Evolutionary conservation across 2,888 invertebrate species (phyloP).

Genomic region (Panorpa germanica): DNA sequence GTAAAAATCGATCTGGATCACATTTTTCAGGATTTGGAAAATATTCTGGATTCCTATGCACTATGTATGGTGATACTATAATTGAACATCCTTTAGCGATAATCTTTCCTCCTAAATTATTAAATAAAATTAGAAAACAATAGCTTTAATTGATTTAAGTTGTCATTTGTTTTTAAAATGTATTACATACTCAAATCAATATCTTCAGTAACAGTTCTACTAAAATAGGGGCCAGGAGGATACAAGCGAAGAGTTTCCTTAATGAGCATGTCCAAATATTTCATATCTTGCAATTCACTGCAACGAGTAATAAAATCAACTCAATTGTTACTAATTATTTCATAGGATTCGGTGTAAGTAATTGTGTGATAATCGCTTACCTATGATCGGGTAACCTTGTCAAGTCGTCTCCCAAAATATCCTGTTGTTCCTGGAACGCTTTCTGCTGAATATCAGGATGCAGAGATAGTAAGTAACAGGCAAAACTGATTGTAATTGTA

Average conservation of each 20-base stretch:
- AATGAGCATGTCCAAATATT: slow-evolving; percentile 12
- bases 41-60: slow-evolving; percentile 10
- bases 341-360: too few relatives aligned
- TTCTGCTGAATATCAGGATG: slow-evolving; percentile 12
- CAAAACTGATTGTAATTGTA: slow-evolving; percentile 12
- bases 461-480: slow-evolving; percentile 10
- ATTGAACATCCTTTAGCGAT: too few relatives aligned
- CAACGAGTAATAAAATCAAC: slow-evolving; percentile 3
- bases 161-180: too few relatives aligned
- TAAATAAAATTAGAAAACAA: too few relatives aligned
- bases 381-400: slow-evolving; percentile 5
- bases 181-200: slow-evolving; percentile 11
- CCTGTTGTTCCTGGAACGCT: slow-evolving; percentile 11
- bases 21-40: slow-evolving; percentile 11
- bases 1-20: slow-evolving; percentile 11
- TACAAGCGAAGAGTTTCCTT: slow-evolving; percentile 12
- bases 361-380: too few relatives aligned
- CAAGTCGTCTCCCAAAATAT: slow-evolving; percentile 10
- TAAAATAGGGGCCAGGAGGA: slow-evolving; percentile 13
- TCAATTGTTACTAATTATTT: neutral
- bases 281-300: slow-evolving; percentile 13
- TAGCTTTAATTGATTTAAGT: too few relatives aligned
- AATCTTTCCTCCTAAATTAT: too few relatives aligned
- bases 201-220: slow-evolving; percentile 11
- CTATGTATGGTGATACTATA: too few relatives aligned